A percentile compares a stretch with the other conserved stretches of the same genome.
Conservation (phyloP, 1,140 invertebrate genomes). For the Tachypleus tridentatus region DNA sequence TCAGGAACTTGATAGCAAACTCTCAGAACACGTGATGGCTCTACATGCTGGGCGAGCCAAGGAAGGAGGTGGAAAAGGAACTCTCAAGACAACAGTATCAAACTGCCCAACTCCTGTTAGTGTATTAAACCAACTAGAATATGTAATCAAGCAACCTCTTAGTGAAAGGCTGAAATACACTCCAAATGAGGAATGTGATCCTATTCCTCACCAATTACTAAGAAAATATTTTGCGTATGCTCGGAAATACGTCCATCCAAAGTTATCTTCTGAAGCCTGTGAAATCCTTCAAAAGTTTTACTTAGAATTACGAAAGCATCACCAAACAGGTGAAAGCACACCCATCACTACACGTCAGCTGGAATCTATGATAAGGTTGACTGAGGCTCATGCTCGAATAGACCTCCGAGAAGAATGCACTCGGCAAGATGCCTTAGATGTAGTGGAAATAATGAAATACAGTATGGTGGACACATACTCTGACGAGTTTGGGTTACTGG, state of each 20-base stretch:
- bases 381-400: slow-evolving; percentile 71
- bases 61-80: no score
- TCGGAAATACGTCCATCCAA: slow-evolving; percentile 72
- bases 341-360: slow-evolving; percentile 74
- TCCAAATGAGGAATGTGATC: slow-evolving; percentile 49
- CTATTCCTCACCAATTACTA: slow-evolving; percentile 58
- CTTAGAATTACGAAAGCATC: slow-evolving; percentile 55
- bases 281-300: slow-evolving; percentile 66
- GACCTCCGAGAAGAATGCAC: slow-evolving; percentile 70
- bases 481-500: slow-evolving; percentile 52
- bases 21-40: slow-evolving; percentile 57
- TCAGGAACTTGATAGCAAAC: slow-evolving; percentile 54
- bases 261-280: slow-evolving; percentile 54
- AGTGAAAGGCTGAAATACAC: slow-evolving; percentile 50
- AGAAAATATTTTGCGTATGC: slow-evolving; percentile 88
- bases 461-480: slow-evolving; percentile 62
- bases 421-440: slow-evolving; percentile 64
- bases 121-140: neutral
- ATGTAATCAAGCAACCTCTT: slow-evolving; percentile 17
- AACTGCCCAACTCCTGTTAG: no score
- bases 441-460: slow-evolving; percentile 70
- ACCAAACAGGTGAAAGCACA: slow-evolving; percentile 45
- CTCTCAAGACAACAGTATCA: no score
- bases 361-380: slow-evolving; percentile 74
- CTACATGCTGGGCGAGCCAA: no score